Evolutionary conservation across 2,888 invertebrate species (phyloP).

Genomic region (Metalampra italica): DNA sequence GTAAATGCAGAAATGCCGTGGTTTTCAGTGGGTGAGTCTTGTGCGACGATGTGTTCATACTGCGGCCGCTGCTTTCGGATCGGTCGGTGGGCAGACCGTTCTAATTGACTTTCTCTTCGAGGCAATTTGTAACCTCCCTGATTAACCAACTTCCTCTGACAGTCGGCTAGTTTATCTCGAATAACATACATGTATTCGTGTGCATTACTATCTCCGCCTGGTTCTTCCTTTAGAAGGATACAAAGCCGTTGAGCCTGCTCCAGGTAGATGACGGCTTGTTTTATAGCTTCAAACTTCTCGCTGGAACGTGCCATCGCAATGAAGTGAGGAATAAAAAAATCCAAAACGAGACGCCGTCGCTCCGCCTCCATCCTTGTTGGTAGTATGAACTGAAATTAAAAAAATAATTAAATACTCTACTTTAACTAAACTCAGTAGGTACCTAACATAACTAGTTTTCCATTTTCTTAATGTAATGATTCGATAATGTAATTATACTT

Average conservation of each 20-base stretch:
- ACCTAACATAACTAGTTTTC: too few species aligned
- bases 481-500: constrained; percentile 29
- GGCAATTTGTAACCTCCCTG: constrained; percentile 62
- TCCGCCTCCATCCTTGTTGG: constrained; percentile 75
- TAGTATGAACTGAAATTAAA: constrained; percentile 47
- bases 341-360: constrained; percentile 80
- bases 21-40: constrained; percentile 53
- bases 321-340: constrained; percentile 85
- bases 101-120: constrained; percentile 47
- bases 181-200: constrained; percentile 76
- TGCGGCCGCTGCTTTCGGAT: constrained; percentile 47
- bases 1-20: constrained; percentile 46
- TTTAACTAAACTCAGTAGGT: too few species aligned
- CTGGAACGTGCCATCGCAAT: constrained; percentile 83
- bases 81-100: constrained; percentile 33
- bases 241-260: constrained; percentile 84
- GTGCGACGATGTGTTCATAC: constrained; percentile 49
- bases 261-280: constrained; percentile 82
- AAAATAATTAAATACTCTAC: neutral
- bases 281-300: constrained; percentile 78
- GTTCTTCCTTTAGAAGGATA: constrained; percentile 78
- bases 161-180: constrained; percentile 66
- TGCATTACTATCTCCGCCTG: constrained; percentile 74
- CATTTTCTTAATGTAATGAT: too few species aligned
- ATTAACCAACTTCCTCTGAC: constrained; percentile 60